Conservation (phyloP, 2,888 invertebrate species). For the Callinectes sapidus region DNA sequence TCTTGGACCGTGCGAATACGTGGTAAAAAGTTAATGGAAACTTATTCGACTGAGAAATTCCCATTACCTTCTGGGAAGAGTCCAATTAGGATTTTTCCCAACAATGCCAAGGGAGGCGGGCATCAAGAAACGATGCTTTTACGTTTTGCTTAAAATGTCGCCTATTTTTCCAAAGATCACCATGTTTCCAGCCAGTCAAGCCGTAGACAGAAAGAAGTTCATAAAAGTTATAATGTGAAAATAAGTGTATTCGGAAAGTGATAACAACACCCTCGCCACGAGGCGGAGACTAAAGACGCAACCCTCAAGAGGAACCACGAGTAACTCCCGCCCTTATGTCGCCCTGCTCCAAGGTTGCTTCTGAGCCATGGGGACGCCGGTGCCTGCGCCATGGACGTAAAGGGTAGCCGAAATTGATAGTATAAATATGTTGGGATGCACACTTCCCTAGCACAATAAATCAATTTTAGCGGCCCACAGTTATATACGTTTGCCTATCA, state of each 20-base stretch:
- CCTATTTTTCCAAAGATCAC: conserved; percentile 59
- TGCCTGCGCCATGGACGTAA: conserved; percentile 44
- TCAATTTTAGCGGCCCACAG: conserved; percentile 68
- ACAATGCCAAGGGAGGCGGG: conserved; percentile 66
- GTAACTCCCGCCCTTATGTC: conserved; percentile 17
- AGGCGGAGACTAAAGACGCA: conserved; percentile 19
- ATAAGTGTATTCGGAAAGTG: conserved; percentile 70
- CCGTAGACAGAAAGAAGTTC: conserved; percentile 69
- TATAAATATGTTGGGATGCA: conserved; percentile 69
- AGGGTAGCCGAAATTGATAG: conserved; percentile 67
- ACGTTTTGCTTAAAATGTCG: conserved; percentile 64
- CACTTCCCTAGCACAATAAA: conserved; percentile 69
- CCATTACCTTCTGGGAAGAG: conserved; percentile 71
- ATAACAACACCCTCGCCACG: conserved; percentile 66
- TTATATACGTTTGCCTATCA: conserved; percentile 67
- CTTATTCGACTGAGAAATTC: conserved; percentile 72
- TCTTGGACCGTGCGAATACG: conserved; percentile 70
- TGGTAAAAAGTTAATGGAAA: conserved; percentile 72
- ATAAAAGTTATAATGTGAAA: conserved; percentile 71
- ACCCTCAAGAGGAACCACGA: background rate
- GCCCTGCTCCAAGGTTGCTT: conserved; percentile 1
- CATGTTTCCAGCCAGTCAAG: conserved; percentile 68
- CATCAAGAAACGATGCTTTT: conserved; percentile 66
- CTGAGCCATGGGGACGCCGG: background rate
- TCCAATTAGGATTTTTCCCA: conserved; percentile 72